Conservation (phyloP, 2,888 invertebrate genomes). For the Catotricha subobsoleta region DNA sequence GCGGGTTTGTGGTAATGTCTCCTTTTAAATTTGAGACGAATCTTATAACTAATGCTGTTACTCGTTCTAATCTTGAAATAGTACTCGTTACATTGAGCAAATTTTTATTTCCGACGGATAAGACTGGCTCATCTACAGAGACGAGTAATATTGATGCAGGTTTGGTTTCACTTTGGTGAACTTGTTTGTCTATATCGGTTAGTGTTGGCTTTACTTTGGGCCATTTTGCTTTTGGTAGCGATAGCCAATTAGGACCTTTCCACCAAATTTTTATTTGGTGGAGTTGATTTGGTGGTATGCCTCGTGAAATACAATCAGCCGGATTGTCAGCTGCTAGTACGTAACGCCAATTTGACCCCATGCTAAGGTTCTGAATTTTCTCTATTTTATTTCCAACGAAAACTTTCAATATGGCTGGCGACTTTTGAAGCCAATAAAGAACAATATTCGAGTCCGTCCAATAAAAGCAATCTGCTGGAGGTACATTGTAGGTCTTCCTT, state of each 20-base stretch:
- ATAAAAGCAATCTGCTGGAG: not conserved
- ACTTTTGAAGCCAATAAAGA: not conserved
- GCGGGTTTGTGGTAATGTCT: too few relatives aligned
- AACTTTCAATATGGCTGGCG: not conserved
- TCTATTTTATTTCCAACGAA: not conserved
- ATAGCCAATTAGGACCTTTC: not conserved
- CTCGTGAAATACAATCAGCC: not conserved
- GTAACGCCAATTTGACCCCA: not conserved
- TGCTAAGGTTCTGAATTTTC: not conserved
- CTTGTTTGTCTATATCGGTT: too few relatives aligned
- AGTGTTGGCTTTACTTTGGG: too few relatives aligned
- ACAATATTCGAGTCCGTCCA: not conserved
- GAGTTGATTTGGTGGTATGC: not conserved
- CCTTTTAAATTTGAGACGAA: too few relatives aligned
- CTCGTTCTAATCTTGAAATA: too few relatives aligned
- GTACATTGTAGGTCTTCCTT: not conserved
- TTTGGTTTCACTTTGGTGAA: too few relatives aligned
- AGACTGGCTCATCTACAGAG: too few relatives aligned
- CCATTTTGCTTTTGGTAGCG: not conserved
- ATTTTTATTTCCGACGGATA: too few relatives aligned
- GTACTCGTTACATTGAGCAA: too few relatives aligned
- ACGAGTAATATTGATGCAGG: too few relatives aligned
- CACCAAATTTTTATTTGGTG: not conserved
- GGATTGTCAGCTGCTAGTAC: not conserved
- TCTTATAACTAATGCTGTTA: too few relatives aligned